These are phyloP conservation scores for Semaprochilodus insignis DNA, from an alignment of 2,797 vertebrate genomes.

Conservation along the genomic window DNA sequence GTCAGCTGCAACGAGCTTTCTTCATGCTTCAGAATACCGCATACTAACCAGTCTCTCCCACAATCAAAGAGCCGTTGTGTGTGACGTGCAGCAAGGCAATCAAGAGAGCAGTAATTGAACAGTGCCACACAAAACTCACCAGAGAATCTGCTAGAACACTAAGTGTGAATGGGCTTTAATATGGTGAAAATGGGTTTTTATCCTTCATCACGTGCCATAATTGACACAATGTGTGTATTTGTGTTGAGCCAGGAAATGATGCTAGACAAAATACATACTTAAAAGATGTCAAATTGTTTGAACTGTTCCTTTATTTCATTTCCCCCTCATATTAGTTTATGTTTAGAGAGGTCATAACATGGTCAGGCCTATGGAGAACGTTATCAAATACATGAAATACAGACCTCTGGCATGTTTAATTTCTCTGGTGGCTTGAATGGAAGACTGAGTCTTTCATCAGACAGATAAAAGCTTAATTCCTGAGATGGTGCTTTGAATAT, in stretches of 20 bases:
- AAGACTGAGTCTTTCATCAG: not conserved
- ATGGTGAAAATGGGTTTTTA: constrained; percentile 37
- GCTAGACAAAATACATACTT: constrained; percentile 16
- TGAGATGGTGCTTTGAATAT: constrained; percentile 7
- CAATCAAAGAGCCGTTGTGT: constrained; percentile 16
- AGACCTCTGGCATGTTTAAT: not conserved
- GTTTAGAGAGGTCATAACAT: not conserved
- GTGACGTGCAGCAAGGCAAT: constrained; percentile 18
- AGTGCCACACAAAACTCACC: constrained; percentile 33
- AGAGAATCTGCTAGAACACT: constrained; percentile 45
- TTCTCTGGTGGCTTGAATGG: not conserved
- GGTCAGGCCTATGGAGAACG: not conserved
- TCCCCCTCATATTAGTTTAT: constrained; percentile 19
- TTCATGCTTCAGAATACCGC: constrained; percentile 40
- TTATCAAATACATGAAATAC: not conserved
- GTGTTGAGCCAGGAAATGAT: constrained; percentile 7
- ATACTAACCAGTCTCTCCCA: constrained; percentile 38
- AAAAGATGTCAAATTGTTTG: constrained; percentile 25
- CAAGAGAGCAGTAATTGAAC: constrained; percentile 36
- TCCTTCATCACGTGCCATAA: constrained; percentile 36
- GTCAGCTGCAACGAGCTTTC: constrained; percentile 42
- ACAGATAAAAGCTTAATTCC: constrained; percentile 4
- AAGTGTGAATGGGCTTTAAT: constrained; percentile 52
- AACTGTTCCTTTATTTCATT: constrained; percentile 25
- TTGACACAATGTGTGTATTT: not conserved